These are phyloP conservation scores for Agrotis segetum DNA, from an alignment of 2,888 invertebrate genomes.

Conservation along the genomic window DNA sequence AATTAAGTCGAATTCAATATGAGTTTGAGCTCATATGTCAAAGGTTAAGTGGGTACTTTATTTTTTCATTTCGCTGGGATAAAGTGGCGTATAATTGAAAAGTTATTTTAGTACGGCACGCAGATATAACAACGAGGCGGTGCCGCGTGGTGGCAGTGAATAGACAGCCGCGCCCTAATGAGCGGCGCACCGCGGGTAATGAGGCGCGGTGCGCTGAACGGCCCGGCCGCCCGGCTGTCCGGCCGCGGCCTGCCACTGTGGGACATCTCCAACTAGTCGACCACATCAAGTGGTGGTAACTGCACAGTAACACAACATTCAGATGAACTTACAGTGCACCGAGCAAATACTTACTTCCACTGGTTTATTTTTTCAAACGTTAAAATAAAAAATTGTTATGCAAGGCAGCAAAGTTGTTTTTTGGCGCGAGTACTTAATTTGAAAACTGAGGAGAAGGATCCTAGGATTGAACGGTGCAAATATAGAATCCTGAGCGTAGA, in stretches of 20 bases:
- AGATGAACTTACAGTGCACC: background rate
- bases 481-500: no score
- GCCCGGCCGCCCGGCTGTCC: background rate
- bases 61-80: constrained; percentile 17
- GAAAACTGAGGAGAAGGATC: no score
- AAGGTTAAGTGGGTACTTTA: constrained; percentile 37
- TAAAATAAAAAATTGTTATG: no score
- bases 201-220: background rate
- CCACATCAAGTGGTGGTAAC: no score
- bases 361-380: no score
- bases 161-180: background rate
- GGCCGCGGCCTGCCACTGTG: background rate
- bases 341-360: no score
- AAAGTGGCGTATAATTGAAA: constrained; percentile 16
- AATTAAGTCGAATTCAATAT: constrained; percentile 14
- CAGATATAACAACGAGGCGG: background rate
- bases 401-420: no score
- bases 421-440: no score
- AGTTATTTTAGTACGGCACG: constrained; percentile 15
- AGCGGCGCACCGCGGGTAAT: background rate
- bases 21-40: constrained; percentile 29
- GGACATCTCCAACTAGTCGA: background rate
- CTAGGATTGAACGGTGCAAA: no score
- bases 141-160: background rate
- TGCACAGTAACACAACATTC: background rate